Percentiles rank a stretch among this genome's conserved stretches.
Evolutionary conservation across 2,797 vertebrate species (phyloP).

Genomic region (Phrynocephalus guinanensis): DNA sequence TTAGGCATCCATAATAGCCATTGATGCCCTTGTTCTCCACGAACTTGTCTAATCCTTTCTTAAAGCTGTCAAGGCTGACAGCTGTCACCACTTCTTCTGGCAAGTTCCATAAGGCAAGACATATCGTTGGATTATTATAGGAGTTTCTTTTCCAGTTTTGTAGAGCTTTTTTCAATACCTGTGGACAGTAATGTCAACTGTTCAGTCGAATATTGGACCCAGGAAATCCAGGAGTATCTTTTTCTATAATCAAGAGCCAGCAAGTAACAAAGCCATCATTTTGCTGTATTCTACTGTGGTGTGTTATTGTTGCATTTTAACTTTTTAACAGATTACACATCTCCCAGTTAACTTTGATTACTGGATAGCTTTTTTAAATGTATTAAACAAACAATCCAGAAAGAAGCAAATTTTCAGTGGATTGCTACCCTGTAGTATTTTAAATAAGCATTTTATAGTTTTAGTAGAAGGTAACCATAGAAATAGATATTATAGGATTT

Average conservation of each 20-base stretch:
- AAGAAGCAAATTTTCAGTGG: neutral
- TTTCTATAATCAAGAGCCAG: neutral
- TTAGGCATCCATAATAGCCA: too few species aligned
- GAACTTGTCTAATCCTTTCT: too few species aligned
- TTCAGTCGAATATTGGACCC: neutral
- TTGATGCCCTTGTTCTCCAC: too few species aligned
- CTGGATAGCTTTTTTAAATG: too few species aligned
- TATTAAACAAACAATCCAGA: neutral
- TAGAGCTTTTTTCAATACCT: neutral
- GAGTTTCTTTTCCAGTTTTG: neutral
- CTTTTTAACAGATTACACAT: too few species aligned
- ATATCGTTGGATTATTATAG: neutral
- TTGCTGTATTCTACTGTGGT: too few species aligned
- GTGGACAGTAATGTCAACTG: neutral
- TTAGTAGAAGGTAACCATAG: slow-evolving; percentile 44
- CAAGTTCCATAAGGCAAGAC: neutral
- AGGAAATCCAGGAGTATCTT: neutral
- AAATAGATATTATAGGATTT: slow-evolving; percentile 14
- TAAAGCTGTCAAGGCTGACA: too few species aligned
- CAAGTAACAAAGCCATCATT: neutral
- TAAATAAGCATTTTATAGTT: slow-evolving; percentile 47
- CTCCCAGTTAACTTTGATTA: too few species aligned
- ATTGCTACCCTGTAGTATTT: neutral
- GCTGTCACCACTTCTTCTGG: neutral
- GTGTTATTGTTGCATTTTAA: too few species aligned